phyloP scores from a whole-genome alignment of 2,888 invertebrate species.

The Temnothorax rugatulus region DNA sequence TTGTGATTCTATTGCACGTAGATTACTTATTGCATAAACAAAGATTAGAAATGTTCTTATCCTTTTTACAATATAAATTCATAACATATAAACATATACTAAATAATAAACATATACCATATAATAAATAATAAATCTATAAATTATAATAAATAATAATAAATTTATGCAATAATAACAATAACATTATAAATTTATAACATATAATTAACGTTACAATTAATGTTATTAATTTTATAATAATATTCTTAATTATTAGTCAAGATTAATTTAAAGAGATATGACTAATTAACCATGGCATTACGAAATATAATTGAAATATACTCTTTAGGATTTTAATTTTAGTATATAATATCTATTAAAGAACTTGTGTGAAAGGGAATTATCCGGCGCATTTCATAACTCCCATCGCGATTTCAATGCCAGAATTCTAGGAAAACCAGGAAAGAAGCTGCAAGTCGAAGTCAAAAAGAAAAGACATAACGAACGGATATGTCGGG shows the following conservation, averaged over 20 bases:
- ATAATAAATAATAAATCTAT: neutral
- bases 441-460: slow-evolving; percentile 30
- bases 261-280: neutral
- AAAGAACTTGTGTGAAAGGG: neutral
- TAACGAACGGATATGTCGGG: slow-evolving; percentile 45
- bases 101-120: no score
- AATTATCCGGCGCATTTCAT: neutral
- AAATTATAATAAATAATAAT: slow-evolving; percentile 4
- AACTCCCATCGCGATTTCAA: neutral
- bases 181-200: slow-evolving; percentile 11
- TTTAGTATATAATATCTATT: neutral
- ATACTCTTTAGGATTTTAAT: neutral
- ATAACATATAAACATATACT: neutral
- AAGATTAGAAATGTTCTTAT: neutral
- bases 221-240: neutral
- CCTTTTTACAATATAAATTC: neutral
- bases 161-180: neutral
- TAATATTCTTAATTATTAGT: neutral
- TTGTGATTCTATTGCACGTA: neutral
- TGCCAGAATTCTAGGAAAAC: slow-evolving; percentile 32
- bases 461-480: slow-evolving; percentile 26
- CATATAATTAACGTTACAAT: neutral
- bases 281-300: neutral
- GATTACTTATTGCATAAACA: neutral
- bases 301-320: slow-evolving; percentile 3